phyloP scores from a whole-genome alignment of 92 coral and sea anemone species.

The Heliopora coerulea region DNA sequence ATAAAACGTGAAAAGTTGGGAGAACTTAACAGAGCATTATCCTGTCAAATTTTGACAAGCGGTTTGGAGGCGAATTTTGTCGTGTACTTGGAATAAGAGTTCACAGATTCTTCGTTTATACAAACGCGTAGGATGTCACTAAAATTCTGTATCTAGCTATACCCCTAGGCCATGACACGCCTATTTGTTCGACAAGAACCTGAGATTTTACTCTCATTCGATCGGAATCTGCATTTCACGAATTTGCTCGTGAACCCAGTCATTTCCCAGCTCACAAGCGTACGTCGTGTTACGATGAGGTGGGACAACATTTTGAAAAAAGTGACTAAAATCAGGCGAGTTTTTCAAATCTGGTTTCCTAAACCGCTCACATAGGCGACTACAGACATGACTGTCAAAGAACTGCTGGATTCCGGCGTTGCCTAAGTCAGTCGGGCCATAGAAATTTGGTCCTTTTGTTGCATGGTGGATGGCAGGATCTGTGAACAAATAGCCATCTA shows the following conservation, averaged over 20 bases:
- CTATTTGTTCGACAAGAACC: too few relatives aligned
- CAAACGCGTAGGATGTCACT: too few relatives aligned
- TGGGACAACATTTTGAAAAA: not conserved
- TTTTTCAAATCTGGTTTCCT: not conserved
- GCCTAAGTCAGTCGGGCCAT: constrained; percentile 1
- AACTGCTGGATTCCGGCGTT: constrained; percentile 4
- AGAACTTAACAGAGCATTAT: too few relatives aligned
- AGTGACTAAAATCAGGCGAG: not conserved
- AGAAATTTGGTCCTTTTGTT: not conserved
- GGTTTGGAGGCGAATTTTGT: too few relatives aligned
- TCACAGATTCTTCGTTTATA: too few relatives aligned
- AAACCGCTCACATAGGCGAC: not conserved
- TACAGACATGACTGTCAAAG: not conserved
- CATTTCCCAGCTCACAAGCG: not conserved
- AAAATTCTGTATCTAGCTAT: too few relatives aligned
- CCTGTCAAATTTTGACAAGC: too few relatives aligned
- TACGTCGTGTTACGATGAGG: not conserved
- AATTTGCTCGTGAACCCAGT: not conserved
- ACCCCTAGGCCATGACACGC: too few relatives aligned
- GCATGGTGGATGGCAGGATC: constrained; percentile 18
- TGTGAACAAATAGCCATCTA: not conserved
- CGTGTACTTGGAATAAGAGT: too few relatives aligned
- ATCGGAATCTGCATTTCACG: not conserved
- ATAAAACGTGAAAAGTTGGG: too few relatives aligned
- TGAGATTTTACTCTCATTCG: too few relatives aligned